phyloP scores from a whole-genome alignment of 1,140 invertebrate genomes.

The Gryon sp. region DNA sequence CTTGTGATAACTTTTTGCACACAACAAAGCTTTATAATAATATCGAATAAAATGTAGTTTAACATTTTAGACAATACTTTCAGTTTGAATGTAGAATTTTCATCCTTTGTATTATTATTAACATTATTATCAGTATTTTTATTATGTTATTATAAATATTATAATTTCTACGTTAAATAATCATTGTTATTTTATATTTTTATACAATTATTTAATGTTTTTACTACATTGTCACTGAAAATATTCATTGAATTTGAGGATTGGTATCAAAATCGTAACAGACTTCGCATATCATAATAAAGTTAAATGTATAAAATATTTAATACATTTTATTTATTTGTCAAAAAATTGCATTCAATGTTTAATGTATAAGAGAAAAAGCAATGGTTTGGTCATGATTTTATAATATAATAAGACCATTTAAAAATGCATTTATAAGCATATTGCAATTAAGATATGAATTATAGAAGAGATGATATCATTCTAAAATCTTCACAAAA shows the following conservation, averaged over 20 bases:
- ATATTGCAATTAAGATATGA: no score
- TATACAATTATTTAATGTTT: no score
- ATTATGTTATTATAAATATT: no score
- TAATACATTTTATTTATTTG: background rate
- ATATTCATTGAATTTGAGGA: slow-evolving; percentile 34
- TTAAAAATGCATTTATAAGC: no score
- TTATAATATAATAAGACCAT: no score
- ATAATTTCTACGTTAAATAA: no score
- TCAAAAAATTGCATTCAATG: background rate
- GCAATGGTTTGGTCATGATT: no score
- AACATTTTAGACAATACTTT: slow-evolving; percentile 7
- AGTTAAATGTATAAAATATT: background rate
- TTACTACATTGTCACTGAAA: slow-evolving; percentile 29
- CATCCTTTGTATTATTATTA: no score
- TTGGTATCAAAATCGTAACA: slow-evolving; percentile 55
- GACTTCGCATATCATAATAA: slow-evolving; percentile 27
- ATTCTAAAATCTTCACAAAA: no score
- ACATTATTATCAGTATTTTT: no score
- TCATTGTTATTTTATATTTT: no score
- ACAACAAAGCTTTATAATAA: slow-evolving; percentile 6
- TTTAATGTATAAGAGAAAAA: background rate
- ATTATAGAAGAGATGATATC: no score
- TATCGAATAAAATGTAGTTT: slow-evolving; percentile 1
- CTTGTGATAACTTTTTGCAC: background rate
- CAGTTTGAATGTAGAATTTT: slow-evolving; percentile 16